These are phyloP conservation scores for Tetraneura akinire DNA, from an alignment of 1,140 invertebrate species.

Conservation along the genomic window DNA sequence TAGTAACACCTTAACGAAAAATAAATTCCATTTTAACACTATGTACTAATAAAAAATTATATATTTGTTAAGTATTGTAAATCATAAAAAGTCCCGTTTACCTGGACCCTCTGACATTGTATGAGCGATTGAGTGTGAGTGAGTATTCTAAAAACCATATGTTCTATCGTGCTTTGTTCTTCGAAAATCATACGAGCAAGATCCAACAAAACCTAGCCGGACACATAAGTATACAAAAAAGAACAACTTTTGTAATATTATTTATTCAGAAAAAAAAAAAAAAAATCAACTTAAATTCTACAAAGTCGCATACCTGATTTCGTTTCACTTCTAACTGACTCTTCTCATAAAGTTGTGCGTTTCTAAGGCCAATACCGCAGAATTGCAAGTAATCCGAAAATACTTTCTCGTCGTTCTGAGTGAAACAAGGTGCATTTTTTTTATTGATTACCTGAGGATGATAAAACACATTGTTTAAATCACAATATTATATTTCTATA, in stretches of 20 bases:
- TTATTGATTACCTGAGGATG: constrained; percentile 87
- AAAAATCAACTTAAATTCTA: too few species aligned
- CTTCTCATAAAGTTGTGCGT: constrained; percentile 91
- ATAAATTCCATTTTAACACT: not conserved
- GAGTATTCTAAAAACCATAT: constrained; percentile 90
- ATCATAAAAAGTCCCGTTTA: constrained; percentile 57
- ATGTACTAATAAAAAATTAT: not conserved
- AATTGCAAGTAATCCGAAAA: constrained; percentile 93
- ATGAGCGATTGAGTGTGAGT: constrained; percentile 92
- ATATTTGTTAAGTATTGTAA: not conserved
- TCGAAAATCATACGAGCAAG: constrained; percentile 95
- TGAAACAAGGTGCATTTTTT: constrained; percentile 78
- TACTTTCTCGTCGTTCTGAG: constrained; percentile 83
- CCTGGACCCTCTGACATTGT: constrained; percentile 89
- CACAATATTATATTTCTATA: not conserved
- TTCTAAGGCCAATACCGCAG: constrained; percentile 88
- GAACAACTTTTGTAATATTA: too few species aligned
- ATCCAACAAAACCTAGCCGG: constrained; percentile 85
- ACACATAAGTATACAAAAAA: too few species aligned
- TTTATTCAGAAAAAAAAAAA: too few species aligned
- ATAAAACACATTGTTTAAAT: not conserved
- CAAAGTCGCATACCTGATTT: constrained; percentile 72
- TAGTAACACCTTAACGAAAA: constrained; percentile 70
- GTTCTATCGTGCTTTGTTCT: constrained; percentile 94
- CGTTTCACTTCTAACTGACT: constrained; percentile 91